Evolutionary conservation across 2,113 vertebrate species (phyloP).

Genomic region (Balaeniceps rex): DNA sequence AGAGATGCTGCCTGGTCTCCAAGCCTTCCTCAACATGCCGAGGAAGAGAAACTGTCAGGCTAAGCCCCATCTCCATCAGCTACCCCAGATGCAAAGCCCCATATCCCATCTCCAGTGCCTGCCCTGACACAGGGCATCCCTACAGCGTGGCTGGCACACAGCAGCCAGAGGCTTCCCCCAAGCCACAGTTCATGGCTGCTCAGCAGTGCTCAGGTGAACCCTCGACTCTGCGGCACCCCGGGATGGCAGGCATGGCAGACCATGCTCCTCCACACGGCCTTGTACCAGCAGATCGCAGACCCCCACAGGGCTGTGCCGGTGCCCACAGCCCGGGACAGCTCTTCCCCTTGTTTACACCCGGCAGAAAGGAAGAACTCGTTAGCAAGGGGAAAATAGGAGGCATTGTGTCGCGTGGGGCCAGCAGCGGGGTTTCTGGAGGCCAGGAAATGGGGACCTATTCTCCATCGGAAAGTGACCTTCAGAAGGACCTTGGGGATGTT

Average conservation of each 20-base stretch:
- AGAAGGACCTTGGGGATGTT: neutral
- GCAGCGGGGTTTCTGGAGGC: neutral
- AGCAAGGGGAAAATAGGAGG: neutral
- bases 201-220: neutral
- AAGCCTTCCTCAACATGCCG: accelerated
- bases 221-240: neutral
- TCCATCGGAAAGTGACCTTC: neutral
- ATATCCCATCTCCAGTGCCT: neutral
- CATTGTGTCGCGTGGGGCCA: neutral
- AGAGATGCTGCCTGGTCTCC: neutral
- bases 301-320: accelerated
- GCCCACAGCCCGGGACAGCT: neutral
- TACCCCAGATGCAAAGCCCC: neutral
- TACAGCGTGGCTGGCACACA: neutral
- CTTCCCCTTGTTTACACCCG: neutral
- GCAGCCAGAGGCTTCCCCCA: neutral
- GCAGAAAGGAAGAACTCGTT: neutral
- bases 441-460: neutral
- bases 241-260: neutral
- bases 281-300: neutral
- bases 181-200: accelerated
- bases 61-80: neutral
- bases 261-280: accelerated
- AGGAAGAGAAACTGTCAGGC: neutral
- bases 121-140: neutral